Evolutionary conservation across 2,113 vertebrate species (phyloP).

Genomic region (Mesocricetus auratus): DNA sequence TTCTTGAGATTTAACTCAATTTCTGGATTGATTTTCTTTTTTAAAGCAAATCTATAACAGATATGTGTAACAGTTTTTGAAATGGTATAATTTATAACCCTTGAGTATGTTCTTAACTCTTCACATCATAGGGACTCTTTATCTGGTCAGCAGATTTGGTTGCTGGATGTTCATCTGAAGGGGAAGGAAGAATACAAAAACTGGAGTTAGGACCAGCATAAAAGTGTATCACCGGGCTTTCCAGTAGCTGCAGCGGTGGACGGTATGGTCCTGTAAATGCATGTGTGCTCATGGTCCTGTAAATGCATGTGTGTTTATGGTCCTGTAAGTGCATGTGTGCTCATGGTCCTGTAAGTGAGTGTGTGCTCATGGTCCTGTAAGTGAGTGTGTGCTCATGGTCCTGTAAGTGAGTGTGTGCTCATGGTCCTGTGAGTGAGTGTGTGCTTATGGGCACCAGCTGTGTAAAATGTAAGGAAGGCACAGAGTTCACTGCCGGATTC

Average conservation of each 20-base stretch:
- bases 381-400: rapidly evolving
- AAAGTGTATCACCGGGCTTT: background rate
- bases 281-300: background rate
- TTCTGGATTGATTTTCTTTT: background rate
- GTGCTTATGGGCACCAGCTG: background rate
- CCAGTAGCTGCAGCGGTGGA: background rate
- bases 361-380: rapidly evolving
- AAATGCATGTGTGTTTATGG: background rate
- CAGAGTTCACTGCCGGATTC: background rate
- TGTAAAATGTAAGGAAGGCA: slow-evolving; percentile 29
- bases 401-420: background rate
- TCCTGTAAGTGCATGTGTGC: background rate
- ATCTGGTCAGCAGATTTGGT: slow-evolving; percentile 11
- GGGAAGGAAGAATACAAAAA: background rate
- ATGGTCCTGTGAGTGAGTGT: rapidly evolving
- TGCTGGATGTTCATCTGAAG: background rate
- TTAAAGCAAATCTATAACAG: slow-evolving; percentile 16
- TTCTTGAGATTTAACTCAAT: slow-evolving; percentile 17
- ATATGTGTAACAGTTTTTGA: background rate
- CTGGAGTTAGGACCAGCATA: background rate
- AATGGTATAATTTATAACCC: slow-evolving; percentile 6
- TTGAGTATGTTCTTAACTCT: background rate
- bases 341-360: background rate
- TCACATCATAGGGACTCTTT: background rate
- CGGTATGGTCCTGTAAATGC: background rate